Base-by-base conservation (phyloP, 2,888 invertebrate species). In the Ephialtes manifestator region DNA sequence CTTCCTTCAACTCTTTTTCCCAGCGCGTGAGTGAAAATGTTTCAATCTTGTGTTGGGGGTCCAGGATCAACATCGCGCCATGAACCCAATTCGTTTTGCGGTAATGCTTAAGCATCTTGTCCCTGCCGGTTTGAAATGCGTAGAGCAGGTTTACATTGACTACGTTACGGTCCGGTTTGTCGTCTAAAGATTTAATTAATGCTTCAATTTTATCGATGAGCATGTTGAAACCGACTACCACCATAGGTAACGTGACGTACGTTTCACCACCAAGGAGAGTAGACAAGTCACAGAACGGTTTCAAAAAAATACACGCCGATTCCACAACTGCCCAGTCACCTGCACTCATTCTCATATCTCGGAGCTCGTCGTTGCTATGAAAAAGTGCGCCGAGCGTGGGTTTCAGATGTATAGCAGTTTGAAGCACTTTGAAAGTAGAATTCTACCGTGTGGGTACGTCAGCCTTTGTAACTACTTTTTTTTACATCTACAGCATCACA, bases 371-470 rank as follows among this genome's bases (percentile, higher is more conserved):
- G 35, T 51, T 18, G 11, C 28, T 55, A 2, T 65, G 53, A 7
- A 51, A 10, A 68, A 68, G 68, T 4, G 51, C 68, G 7, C 28
- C 46, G 15, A 51, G 51, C 67, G 43, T 24, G 18, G 24, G 31
- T 10, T 75, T 65, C n/a, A 46, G 46, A 75, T 24, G 28, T n/a
- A 39, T 46, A 15, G 74, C 67, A 43, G 18, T 70, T 76, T 24
- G 35, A 11, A 51, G 46, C 53, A 68, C 67, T 58, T 48, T 58
- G 18, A 39, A 53, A 15, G 76, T 83, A 18, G 60, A 72, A 58
- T 81, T 83, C 80, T 83, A 85, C 51, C 83, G 72, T n/a, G 80
- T 83, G 0, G 35, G 20, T 7, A 82, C 76, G 48, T 85, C 85
- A 15, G 83, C 43, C 10, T 55, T 60, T 35, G 71, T 65, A 24